These are phyloP conservation scores for Hippocampus mohnikei DNA, from an alignment of 2,113 vertebrate genomes.

Conservation along the genomic window DNA sequence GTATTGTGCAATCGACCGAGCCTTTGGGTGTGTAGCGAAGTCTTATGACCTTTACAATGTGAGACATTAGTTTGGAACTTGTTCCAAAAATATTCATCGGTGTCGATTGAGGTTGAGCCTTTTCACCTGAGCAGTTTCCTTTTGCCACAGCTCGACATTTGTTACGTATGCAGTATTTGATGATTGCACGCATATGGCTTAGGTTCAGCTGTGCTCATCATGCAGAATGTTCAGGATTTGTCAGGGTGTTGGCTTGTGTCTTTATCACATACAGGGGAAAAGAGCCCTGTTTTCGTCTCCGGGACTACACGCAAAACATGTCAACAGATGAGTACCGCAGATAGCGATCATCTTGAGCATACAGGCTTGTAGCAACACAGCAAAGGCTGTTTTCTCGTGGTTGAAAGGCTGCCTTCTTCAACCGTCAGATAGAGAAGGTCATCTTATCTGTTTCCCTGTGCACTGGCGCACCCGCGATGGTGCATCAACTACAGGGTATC, in stretches of 20 bases:
- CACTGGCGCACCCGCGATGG: not conserved
- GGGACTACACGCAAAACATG: not conserved
- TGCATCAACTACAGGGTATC: not conserved
- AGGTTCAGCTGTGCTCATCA: not conserved
- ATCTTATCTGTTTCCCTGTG: constrained; percentile 4
- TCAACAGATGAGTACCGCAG: constrained; percentile 1
- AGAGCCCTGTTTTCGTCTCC: constrained; percentile 8
- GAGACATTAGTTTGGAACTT: not conserved
- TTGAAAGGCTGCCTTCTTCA: not conserved
- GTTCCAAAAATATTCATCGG: not conserved
- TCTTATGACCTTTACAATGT: not conserved
- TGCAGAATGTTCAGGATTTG: constrained; percentile 3
- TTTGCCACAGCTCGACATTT: not conserved
- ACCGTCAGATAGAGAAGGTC: constrained; percentile 20
- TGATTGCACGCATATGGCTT: not conserved
- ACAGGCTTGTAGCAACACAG: not conserved
- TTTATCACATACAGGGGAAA: not conserved
- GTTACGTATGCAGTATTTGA: not conserved
- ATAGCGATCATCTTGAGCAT: not conserved
- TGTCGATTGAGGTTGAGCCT: not conserved
- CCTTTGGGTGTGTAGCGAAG: not conserved
- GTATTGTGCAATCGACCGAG: not conserved
- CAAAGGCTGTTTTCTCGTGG: constrained; percentile 1
- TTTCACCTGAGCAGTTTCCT: not conserved
- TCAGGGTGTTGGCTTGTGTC: not conserved